phyloP scores from a whole-genome alignment of 2,888 invertebrate species.

The Caenorhabditis sulstoni region DNA sequence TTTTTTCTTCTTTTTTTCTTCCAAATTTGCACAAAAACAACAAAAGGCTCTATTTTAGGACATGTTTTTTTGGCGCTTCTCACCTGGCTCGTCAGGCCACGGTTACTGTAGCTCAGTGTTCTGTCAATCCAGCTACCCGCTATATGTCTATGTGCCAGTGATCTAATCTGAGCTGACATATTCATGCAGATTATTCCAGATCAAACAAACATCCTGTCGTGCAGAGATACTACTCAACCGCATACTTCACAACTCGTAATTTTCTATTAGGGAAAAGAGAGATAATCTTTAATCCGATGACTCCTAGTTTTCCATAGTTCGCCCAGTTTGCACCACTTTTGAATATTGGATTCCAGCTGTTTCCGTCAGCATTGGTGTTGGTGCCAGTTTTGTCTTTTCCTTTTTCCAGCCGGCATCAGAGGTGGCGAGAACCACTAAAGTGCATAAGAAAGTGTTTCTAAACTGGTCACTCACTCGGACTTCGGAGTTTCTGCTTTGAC shows the following conservation, averaged over 20 bases:
- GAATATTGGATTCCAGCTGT: conserved; percentile 6
- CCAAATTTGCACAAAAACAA: conserved; percentile 16
- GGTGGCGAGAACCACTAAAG: not conserved
- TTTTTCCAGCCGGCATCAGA: not conserved
- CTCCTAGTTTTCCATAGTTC: conserved; percentile 1
- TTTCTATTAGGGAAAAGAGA: conserved; percentile 6
- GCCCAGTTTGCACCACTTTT: conserved; percentile 15
- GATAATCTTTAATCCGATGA: conserved; percentile 18
- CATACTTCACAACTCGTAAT: not conserved
- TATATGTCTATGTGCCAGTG: not conserved
- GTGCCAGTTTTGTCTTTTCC: not conserved
- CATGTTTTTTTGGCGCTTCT: not conserved
- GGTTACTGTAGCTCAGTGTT: conserved; percentile 15
- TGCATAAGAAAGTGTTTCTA: conserved; percentile 1
- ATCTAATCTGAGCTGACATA: conserved; percentile 45
- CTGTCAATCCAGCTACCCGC: not conserved
- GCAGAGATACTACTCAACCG: not conserved
- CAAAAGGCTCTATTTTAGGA: not conserved
- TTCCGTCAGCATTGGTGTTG: not conserved
- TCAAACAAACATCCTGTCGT: conserved; percentile 27
- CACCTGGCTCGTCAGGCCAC: not conserved
- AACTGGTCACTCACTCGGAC: conserved; percentile 23
- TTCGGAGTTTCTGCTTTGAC: too few relatives aligned
- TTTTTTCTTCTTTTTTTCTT: not conserved
- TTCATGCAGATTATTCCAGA: conserved; percentile 32